phyloP scores from a whole-genome alignment of 2,888 invertebrate genomes.

The Amiota minor region DNA sequence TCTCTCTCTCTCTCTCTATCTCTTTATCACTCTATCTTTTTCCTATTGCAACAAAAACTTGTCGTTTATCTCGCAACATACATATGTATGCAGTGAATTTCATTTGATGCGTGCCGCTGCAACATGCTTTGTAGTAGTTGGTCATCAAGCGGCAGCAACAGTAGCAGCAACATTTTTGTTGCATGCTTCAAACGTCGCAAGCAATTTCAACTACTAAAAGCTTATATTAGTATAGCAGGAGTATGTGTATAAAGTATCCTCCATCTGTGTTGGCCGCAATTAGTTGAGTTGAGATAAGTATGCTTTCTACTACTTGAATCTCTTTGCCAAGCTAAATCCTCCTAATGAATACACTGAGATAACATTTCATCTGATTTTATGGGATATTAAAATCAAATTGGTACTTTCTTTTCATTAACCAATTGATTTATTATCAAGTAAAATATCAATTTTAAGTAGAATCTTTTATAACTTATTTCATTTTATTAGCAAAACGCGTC shows the following conservation, averaged over 20 bases:
- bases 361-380: no score
- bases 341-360: no score
- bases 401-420: no score
- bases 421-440: no score
- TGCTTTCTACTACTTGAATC: background rate
- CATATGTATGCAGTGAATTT: conserved; percentile 2
- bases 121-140: background rate
- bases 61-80: conserved; percentile 15
- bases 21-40: background rate
- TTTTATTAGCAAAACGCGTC: no score
- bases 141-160: background rate
- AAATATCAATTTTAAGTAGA: no score
- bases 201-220: conserved; percentile 26
- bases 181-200: conserved; percentile 22
- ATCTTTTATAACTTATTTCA: no score
- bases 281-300: conserved; percentile 18
- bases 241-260: conserved; percentile 7
- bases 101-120: conserved; percentile 17
- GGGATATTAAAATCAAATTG: no score
- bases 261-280: background rate
- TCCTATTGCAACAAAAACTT: background rate
- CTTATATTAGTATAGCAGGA: background rate
- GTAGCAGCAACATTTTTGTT: background rate
- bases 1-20: background rate
- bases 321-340: background rate